These are phyloP conservation scores for Brenthis hecate DNA, from an alignment of 2,888 invertebrate genomes.

Conservation along the genomic window DNA sequence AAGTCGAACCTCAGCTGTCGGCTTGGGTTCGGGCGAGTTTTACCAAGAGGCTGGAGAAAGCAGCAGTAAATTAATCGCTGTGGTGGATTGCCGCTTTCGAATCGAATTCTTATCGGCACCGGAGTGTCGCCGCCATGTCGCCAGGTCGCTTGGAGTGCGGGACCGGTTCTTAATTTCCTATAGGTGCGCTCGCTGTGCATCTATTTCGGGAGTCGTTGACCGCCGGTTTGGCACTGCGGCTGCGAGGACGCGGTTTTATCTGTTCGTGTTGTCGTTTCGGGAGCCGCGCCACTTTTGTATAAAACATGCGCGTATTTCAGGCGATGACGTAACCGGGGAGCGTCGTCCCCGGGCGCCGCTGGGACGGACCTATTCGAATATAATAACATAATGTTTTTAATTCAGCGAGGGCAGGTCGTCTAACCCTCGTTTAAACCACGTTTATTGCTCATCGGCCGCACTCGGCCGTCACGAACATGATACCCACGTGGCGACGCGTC, in stretches of 20 bases:
- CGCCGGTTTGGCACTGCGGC: slow-evolving; percentile 70
- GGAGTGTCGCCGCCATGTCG: slow-evolving; percentile 54
- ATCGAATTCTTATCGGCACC: slow-evolving; percentile 70
- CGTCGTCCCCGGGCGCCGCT: slow-evolving; percentile 52
- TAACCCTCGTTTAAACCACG: slow-evolving; percentile 46
- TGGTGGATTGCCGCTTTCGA: slow-evolving; percentile 63
- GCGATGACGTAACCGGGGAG: slow-evolving; percentile 61
- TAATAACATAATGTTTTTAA: slow-evolving; percentile 65
- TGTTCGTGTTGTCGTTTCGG: slow-evolving; percentile 54
- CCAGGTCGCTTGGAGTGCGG: slow-evolving; percentile 38
- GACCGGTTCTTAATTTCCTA: slow-evolving; percentile 76
- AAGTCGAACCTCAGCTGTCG: slow-evolving; percentile 23
- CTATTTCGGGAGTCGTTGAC: slow-evolving; percentile 82
- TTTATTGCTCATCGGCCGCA: slow-evolving; percentile 57
- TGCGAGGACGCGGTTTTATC: slow-evolving; percentile 51
- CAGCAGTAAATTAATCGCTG: slow-evolving; percentile 67
- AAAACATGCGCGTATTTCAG: slow-evolving; percentile 60
- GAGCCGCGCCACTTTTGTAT: slow-evolving; percentile 48
- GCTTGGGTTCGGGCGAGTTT: slow-evolving; percentile 42
- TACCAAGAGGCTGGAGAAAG: slow-evolving; percentile 62
- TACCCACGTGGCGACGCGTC: slow-evolving; percentile 41
- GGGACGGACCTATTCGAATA: slow-evolving; percentile 58
- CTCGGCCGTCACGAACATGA: slow-evolving; percentile 47
- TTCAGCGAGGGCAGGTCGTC: slow-evolving; percentile 56
- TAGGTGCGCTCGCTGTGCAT: slow-evolving; percentile 71